Conservation (phyloP, 2,888 invertebrate species). For the Mycalesis mineus region DNA sequence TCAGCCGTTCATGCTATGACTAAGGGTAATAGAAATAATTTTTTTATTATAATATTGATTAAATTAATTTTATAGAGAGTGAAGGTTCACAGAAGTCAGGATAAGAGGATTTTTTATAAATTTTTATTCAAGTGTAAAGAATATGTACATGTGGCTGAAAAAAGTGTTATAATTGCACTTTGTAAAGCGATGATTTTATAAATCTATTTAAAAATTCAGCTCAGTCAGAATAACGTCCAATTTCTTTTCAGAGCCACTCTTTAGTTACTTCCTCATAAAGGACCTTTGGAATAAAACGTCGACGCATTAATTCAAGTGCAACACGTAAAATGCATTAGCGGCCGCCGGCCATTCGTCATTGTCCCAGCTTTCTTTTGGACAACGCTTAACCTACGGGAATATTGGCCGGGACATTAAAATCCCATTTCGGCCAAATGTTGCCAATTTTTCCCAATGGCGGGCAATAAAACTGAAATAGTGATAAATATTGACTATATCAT, state of each 20-base stretch:
- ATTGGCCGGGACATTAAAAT: slow-evolving; percentile 26
- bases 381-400: slow-evolving; percentile 31
- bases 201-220: too few relatives aligned
- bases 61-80: too few relatives aligned
- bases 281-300: slow-evolving; percentile 37
- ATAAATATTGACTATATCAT: background rate
- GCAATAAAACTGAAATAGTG: slow-evolving; percentile 2
- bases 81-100: too few relatives aligned
- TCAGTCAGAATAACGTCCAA: background rate
- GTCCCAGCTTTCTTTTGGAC: slow-evolving; percentile 42
- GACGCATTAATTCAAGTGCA: slow-evolving; percentile 75
- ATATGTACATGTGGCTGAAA: too few relatives aligned
- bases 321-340: slow-evolving; percentile 77
- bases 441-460: slow-evolving; percentile 8
- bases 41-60: too few relatives aligned
- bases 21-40: too few relatives aligned
- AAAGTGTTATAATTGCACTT: too few relatives aligned
- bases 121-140: too few relatives aligned
- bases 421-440: slow-evolving; percentile 21
- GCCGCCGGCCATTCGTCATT: slow-evolving; percentile 60
- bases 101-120: too few relatives aligned
- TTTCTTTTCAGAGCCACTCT: slow-evolving; percentile 9
- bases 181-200: too few relatives aligned
- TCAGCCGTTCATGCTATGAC: too few relatives aligned
- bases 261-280: slow-evolving; percentile 18